Base-by-base conservation (phyloP, 2,888 invertebrate species). In the Caenorhabditis sp. region DNA sequence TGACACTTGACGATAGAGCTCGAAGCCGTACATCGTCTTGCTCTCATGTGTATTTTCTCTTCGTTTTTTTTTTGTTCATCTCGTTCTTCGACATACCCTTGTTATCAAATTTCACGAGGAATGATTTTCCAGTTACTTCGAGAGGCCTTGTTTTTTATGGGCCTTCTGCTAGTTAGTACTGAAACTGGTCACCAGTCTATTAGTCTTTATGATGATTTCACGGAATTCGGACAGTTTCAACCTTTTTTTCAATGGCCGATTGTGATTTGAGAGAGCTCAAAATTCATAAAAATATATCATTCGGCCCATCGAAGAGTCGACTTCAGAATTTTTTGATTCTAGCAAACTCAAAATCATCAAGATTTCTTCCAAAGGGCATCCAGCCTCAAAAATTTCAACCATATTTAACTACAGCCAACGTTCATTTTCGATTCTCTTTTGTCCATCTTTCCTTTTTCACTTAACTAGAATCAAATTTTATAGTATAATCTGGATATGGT, bases 1-100 rank as follows among this genome's bases (percentile, higher is more conserved):
- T 77, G 54, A 69, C 69, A 69, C 69, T 79, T 64, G 38, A 64
- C 41, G 14, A 22, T 63, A 64, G 72, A 79, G 79, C 79, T 56
- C 47, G 70, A 79, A 79, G 79, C 79, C 70, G 12, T 79, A 70
- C 63, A 56, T 69, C 61, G 26, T 22, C 22, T 66, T 51, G 49
- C 41, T 41, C 68, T 49, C 54, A 54, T 69, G 12, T 56, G 35
- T 75, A 38, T 76, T 44, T 44, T 44, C n/a, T n/a, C 44, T 16
- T 44, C 44, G 47, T n/a, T 47, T 54, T 63, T 54, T 26, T 61
- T 54, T 44, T 38, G 14, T 35, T 41, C 38, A 47, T 47, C 19
- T 24, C 38, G 44, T 49, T 76, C 47, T 70, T 35, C 38, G 26
- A 38, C 51, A 49, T 35, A n/a, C 38, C 49, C 31, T 38, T 38